Evolutionary conservation across 2,113 vertebrate genomes (phyloP).

Genomic region (Prionailurus bengalensis): DNA sequence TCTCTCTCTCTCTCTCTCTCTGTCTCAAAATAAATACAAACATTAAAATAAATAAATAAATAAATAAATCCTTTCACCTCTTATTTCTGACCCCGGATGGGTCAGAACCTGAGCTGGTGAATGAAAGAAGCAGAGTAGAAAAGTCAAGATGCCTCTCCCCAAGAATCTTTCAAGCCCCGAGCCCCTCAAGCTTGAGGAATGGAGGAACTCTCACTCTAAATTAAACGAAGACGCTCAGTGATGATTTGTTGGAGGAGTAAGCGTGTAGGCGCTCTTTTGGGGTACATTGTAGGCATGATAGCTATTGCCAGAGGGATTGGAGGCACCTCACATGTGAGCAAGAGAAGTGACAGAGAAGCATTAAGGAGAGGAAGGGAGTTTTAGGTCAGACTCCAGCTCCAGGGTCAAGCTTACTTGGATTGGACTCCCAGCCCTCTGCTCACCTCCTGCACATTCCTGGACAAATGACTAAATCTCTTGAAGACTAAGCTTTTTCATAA

Average conservation of each 20-base stretch:
- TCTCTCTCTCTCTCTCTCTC: too few relatives aligned
- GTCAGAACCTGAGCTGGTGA: background rate
- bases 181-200: background rate
- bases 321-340: background rate
- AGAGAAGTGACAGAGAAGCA: background rate
- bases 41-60: too few relatives aligned
- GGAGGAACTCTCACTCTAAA: background rate
- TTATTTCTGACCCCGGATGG: background rate
- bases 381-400: background rate
- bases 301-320: background rate
- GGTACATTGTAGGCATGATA: background rate
- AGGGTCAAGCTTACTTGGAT: background rate
- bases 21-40: too few relatives aligned
- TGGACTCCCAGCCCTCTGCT: rapidly evolving
- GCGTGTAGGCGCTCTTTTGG: background rate
- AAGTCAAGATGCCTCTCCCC: background rate
- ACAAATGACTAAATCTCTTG: background rate
- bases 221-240: background rate
- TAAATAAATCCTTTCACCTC: background rate
- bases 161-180: background rate
- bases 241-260: background rate
- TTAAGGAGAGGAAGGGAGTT: background rate
- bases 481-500: background rate
- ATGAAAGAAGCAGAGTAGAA: background rate
- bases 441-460: background rate